Evolutionary conservation across 2,888 invertebrate genomes (phyloP), one percentile per base, ranked within the genome.

Genomic region (Ophraella communa): DNA sequence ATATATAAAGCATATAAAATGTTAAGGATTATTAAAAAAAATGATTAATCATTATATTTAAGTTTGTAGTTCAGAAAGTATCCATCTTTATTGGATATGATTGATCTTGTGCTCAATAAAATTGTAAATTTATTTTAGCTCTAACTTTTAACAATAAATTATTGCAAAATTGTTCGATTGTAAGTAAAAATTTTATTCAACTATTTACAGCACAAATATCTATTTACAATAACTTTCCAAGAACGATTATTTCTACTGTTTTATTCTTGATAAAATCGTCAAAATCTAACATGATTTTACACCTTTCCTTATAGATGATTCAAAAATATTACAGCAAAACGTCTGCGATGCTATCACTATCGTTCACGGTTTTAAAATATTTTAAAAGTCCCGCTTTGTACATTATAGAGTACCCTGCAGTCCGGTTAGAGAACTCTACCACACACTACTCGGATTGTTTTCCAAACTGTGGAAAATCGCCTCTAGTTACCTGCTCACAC

Each of bases 341-440:
- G 17, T 23, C 17, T 27, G 7, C 30, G 30, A 21, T 61, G 18
- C 33, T 30, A 47, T 54, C 20, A 51, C 35, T 45, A 55, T 21
- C 57, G 56, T 67, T 52, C 52, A 59, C 67, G 55, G 35, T 18
- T 14, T 44, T 17, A 7, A 17, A 24, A 35, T 24, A 39, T 56
- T 56, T 56, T 20, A 59, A 65, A 57, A n/a, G 39, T 62, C 49
- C 61, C 60, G 47, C 52, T 51, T 23, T 53, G 11, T 69, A 76
- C 76, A 59, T 71, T 74, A 78, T 77, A 76, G 67, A 64, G 74
- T 79, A 80, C 79, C 79, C 79, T 80, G 80, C 77, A 77, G 72
- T 68, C 77, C 66, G 62, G 64, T 57, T 51, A 47, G 47, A 65
- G 58, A 65, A 54, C 21, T 39, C 35, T n/a, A 21, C 21, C 17